Percentiles rank a stretch among this genome's conserved stretches.
Conservation (phyloP, 2,797 vertebrate genomes). For the Myotis findleyi region DNA sequence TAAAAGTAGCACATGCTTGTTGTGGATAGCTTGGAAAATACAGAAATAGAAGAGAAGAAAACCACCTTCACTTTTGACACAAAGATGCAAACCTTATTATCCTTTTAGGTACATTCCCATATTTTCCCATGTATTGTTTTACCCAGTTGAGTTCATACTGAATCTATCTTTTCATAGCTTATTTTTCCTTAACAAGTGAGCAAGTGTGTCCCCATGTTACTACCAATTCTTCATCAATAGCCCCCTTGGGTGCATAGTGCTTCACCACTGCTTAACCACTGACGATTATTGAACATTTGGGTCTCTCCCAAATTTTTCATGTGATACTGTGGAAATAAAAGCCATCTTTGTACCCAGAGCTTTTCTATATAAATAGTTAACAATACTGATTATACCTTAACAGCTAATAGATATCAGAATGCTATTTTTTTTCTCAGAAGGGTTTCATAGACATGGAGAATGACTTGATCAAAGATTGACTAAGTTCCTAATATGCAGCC, state of each 20-base stretch:
- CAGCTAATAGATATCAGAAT: background rate
- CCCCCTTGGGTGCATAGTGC: background rate
- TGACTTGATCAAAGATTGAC: background rate
- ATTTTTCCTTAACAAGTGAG: background rate
- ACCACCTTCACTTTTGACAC: background rate
- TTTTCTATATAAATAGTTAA: background rate
- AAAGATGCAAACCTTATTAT: background rate
- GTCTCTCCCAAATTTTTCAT: background rate
- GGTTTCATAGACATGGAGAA: background rate
- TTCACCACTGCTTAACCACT: background rate
- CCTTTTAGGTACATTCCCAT: background rate
- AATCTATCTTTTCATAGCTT: background rate
- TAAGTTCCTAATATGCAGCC: background rate
- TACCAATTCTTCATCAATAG: background rate
- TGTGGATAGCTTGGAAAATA: background rate
- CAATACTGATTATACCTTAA: background rate
- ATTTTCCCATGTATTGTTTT: background rate
- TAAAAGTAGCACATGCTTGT: background rate
- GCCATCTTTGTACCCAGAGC: background rate
- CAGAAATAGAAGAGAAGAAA: background rate
- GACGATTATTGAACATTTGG: background rate
- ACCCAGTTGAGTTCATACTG: background rate
- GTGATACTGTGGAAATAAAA: background rate
- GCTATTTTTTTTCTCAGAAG: background rate
- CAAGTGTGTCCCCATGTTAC: background rate